phyloP scores from a whole-genome alignment of 2,797 vertebrate genomes.

The Artibeus jamaicensis region DNA sequence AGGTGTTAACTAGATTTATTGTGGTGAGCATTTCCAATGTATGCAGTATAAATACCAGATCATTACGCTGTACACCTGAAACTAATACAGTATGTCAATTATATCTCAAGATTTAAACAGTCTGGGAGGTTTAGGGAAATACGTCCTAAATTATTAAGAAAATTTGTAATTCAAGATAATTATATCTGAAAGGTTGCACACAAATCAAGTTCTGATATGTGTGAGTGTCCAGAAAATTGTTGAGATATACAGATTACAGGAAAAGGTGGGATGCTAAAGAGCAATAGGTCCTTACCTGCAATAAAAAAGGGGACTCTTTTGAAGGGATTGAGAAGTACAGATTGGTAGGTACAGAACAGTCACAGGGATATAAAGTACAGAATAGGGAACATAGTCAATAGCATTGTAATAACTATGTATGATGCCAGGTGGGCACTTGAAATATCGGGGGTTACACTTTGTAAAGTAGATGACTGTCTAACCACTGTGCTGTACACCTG shows the following conservation, averaged over 20 bases:
- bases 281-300: neutral
- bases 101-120: neutral
- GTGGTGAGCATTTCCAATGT: neutral
- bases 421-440: neutral
- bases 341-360: neutral
- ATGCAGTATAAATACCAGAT: neutral
- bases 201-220: neutral
- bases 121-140: neutral
- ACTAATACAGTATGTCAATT: neutral
- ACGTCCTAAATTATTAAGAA: neutral
- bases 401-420: neutral
- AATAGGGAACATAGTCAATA: neutral
- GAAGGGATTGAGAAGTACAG: neutral
- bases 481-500: neutral
- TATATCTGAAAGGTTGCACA: neutral
- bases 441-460: neutral
- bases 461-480: neutral
- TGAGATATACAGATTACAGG: neutral
- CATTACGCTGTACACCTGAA: neutral
- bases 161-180: neutral
- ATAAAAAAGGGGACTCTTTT: neutral
- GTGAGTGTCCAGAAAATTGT: neutral
- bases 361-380: neutral
- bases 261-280: neutral
- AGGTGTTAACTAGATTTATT: neutral